Conservation (phyloP, 2,113 vertebrate genomes). For the Leptodactylus fuscus region DNA sequence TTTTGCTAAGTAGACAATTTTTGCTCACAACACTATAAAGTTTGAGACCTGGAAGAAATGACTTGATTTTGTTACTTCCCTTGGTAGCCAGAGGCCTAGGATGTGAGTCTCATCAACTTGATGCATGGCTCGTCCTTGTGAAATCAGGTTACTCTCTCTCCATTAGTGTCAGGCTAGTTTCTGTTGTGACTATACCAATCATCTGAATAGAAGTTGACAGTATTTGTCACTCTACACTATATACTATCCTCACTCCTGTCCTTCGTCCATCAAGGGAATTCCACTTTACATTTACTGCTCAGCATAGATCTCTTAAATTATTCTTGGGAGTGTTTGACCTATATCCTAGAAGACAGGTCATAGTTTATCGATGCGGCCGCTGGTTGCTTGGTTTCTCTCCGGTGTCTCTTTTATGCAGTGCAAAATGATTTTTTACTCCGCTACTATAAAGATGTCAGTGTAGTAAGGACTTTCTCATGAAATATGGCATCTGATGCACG, state of each 20-base stretch:
- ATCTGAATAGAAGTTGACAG: conserved; percentile 27
- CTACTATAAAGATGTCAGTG: conserved; percentile 26
- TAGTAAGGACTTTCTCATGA: conserved; percentile 8
- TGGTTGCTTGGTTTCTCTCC: conserved; percentile 3
- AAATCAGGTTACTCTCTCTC: conserved; percentile 24
- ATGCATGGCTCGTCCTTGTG: conserved; percentile 29
- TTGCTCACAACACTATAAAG: conserved; percentile 1
- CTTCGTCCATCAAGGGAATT: not conserved
- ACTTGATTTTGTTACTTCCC: not conserved
- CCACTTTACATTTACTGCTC: conserved; percentile 39
- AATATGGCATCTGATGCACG: not conserved
- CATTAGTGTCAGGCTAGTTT: not conserved
- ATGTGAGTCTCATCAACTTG: conserved; percentile 35
- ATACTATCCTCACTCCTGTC: conserved; percentile 13
- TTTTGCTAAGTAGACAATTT: conserved; percentile 13
- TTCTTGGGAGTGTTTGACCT: conserved; percentile 21
- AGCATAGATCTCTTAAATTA: conserved; percentile 28
- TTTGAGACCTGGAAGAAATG: not conserved
- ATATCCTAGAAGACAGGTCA: conserved; percentile 39
- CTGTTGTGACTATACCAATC: conserved; percentile 8
- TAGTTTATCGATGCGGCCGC: conserved; percentile 24
- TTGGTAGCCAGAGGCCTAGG: not conserved
- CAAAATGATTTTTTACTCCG: conserved; percentile 27
- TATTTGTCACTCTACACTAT: conserved; percentile 26
- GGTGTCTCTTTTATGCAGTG: conserved; percentile 23